These are phyloP conservation scores for Caenorhabditis latens DNA, from an alignment of 1,140 invertebrate species.

Conservation along the genomic window DNA sequence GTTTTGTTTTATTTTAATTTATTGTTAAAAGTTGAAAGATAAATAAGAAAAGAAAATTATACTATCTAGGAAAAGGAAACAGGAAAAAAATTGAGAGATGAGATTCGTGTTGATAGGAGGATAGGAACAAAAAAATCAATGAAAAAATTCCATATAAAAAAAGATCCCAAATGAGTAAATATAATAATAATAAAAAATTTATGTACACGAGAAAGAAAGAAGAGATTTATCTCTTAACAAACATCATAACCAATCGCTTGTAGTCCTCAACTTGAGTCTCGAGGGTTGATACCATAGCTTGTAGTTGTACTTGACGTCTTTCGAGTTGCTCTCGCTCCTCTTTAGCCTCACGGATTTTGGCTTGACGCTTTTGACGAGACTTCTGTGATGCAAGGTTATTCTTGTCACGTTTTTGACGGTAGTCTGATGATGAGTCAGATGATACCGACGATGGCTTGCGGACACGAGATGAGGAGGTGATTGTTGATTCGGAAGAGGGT, in stretches of 20 bases:
- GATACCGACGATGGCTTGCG: conserved; percentile 30
- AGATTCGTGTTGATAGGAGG: not conserved
- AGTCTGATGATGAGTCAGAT: conserved; percentile 45
- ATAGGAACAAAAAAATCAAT: not conserved
- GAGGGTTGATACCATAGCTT: conserved; percentile 35
- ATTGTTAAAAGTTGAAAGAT: too few species aligned
- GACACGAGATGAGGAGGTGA: not conserved
- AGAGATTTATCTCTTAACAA: conserved; percentile 33
- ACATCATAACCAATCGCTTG: conserved; percentile 59
- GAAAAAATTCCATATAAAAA: not conserved
- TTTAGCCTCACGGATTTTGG: conserved; percentile 49
- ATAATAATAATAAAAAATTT: not conserved
- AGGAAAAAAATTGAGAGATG: not conserved
- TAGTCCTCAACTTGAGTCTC: conserved; percentile 59
- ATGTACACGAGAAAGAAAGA: not conserved
- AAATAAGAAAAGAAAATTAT: too few species aligned
- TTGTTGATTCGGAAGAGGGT: not conserved
- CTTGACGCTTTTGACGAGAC: conserved; percentile 53
- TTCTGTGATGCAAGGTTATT: conserved; percentile 58
- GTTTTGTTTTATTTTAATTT: too few species aligned
- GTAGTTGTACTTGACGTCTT: conserved; percentile 53
- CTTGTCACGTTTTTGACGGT: conserved; percentile 56
- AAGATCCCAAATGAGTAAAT: not conserved
- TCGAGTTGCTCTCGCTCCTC: conserved; percentile 43
- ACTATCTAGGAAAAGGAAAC: too few species aligned